These are phyloP conservation scores for Panthera uncia DNA, from an alignment of 2,113 vertebrate genomes.

Conservation along the genomic window DNA sequence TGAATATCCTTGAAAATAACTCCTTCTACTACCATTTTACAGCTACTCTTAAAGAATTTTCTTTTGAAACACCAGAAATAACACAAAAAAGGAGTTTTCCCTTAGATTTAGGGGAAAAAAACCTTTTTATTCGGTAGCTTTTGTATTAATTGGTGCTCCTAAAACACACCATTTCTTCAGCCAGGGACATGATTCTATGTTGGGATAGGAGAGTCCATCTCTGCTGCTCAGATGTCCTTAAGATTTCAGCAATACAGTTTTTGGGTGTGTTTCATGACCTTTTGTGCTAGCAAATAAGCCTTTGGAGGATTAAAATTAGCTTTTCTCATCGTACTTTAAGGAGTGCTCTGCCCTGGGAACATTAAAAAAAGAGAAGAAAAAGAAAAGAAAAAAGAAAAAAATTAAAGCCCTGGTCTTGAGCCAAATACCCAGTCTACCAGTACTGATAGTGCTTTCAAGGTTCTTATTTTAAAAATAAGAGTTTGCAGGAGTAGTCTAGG, in stretches of 20 bases:
- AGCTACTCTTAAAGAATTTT: background rate
- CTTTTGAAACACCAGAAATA: conserved; percentile 19
- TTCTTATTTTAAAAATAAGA: conserved; percentile 41
- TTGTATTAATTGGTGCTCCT: background rate
- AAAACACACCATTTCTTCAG: background rate
- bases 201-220: background rate
- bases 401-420: background rate
- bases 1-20: background rate
- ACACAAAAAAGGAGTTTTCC: background rate
- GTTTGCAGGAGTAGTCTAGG: background rate
- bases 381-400: background rate
- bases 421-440: conserved; percentile 38
- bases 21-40: background rate
- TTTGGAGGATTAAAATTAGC: conserved; percentile 74
- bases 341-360: conserved; percentile 67
- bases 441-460: conserved; percentile 12
- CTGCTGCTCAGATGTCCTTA: background rate
- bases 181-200: background rate
- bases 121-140: background rate
- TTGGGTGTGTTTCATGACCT: conserved; percentile 67
- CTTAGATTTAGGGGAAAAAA: background rate
- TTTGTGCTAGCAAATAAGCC: conserved; percentile 73
- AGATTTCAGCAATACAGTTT: conserved; percentile 31
- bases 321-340: conserved; percentile 74
- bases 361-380: conserved; percentile 28